Evolutionary conservation across 2,113 vertebrate species (phyloP).

Genomic region (Perca fluviatilis): DNA sequence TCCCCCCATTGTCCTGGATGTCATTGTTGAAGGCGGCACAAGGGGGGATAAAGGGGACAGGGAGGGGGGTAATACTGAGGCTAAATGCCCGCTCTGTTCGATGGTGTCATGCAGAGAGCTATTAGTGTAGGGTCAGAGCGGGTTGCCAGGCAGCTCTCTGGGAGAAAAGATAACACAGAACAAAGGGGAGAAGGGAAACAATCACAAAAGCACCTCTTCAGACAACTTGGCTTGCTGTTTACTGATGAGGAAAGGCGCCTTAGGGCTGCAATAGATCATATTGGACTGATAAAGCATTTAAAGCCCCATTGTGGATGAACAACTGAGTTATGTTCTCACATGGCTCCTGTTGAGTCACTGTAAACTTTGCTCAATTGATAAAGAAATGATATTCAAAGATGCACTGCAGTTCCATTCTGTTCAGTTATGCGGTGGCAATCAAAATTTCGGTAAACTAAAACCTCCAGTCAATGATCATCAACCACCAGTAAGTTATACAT

Average conservation of each 20-base stretch:
- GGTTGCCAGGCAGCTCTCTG: constrained; percentile 57
- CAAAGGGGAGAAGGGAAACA: constrained; percentile 74
- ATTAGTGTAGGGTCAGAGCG: constrained; percentile 74
- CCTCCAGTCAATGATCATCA: background rate
- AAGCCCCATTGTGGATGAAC: background rate
- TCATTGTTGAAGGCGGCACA: constrained; percentile 63
- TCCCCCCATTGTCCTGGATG: constrained; percentile 75
- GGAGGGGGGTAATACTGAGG: constrained; percentile 41
- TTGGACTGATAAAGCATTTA: background rate
- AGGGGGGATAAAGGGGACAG: constrained; percentile 11
- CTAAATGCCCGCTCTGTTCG: constrained; percentile 83
- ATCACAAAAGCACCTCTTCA: constrained; percentile 76
- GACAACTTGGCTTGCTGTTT: constrained; percentile 28
- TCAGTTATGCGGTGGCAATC: too few relatives aligned
- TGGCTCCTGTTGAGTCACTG: constrained; percentile 15
- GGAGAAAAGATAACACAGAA: constrained; percentile 75
- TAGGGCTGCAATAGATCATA: constrained; percentile 11
- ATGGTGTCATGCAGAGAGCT: constrained; percentile 80
- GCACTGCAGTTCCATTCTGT: too few relatives aligned
- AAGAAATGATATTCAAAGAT: background rate
- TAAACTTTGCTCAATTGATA: constrained; percentile 7
- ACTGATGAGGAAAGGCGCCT: constrained; percentile 34
- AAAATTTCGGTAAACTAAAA: background rate
- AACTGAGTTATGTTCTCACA: background rate
- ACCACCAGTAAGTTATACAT: background rate